Conservation (phyloP, 1,140 invertebrate species). For the Drosophila arizonae region DNA sequence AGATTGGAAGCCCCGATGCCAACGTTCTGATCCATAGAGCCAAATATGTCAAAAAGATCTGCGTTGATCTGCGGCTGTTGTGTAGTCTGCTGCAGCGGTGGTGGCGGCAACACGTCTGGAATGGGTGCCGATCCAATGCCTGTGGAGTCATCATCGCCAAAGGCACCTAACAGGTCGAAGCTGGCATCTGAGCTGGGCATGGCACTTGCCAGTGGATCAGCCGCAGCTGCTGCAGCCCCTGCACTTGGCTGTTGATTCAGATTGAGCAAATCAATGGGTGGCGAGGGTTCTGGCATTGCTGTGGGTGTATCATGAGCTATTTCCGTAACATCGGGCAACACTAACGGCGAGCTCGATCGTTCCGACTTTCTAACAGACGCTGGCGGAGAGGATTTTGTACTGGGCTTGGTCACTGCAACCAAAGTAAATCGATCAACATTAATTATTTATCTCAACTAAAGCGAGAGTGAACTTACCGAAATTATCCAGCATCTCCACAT, state of each 20-base stretch:
- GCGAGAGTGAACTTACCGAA: slow-evolving; percentile 84
- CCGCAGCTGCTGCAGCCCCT: slow-evolving; percentile 27
- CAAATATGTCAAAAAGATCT: slow-evolving; percentile 79
- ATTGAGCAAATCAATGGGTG: slow-evolving; percentile 84
- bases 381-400: slow-evolving; percentile 27
- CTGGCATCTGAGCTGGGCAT: slow-evolving; percentile 83
- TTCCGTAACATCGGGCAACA: slow-evolving; percentile 77
- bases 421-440: background rate
- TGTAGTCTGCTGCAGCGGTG: slow-evolving; percentile 46
- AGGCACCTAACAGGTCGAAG: slow-evolving; percentile 87
- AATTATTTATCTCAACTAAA: background rate
- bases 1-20: slow-evolving; percentile 48
- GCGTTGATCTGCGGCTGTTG: slow-evolving; percentile 60
- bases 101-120: slow-evolving; percentile 70
- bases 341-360: slow-evolving; percentile 56
- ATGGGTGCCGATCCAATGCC: slow-evolving; percentile 72
- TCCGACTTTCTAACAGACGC: slow-evolving; percentile 29
- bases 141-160: slow-evolving; percentile 81
- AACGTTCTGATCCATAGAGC: slow-evolving; percentile 52
- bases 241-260: slow-evolving; percentile 80
- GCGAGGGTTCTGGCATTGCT: slow-evolving; percentile 67
- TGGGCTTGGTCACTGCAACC: slow-evolving; percentile 76
- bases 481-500: slow-evolving; percentile 91
- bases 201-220: slow-evolving; percentile 69
- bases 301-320: slow-evolving; percentile 59